phyloP scores from a whole-genome alignment of 2,888 invertebrate genomes.

The Neocrepidodera transversa region DNA sequence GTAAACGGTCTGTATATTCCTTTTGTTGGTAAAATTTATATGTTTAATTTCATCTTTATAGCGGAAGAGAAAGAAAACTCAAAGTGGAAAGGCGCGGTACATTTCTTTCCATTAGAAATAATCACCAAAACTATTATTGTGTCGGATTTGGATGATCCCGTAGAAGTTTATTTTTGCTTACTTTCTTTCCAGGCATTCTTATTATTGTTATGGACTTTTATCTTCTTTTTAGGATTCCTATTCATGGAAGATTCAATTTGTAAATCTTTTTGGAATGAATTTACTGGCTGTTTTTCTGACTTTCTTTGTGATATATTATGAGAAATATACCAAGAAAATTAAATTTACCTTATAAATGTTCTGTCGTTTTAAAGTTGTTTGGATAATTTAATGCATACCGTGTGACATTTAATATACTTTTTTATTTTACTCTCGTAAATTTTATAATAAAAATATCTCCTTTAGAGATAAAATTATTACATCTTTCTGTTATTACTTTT shows the following conservation, averaged over 20 bases:
- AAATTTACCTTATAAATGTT: no score
- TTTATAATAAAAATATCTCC: no score
- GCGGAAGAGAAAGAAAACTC: slow-evolving; percentile 11
- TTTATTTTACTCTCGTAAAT: not conserved
- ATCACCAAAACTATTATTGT: slow-evolving; percentile 29
- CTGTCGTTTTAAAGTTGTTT: slow-evolving; percentile 6
- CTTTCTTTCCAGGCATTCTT: slow-evolving; percentile 26
- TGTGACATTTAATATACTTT: slow-evolving; percentile 15
- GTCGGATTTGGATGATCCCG: slow-evolving; percentile 36
- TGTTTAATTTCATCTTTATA: slow-evolving; percentile 23
- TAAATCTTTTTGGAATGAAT: slow-evolving; percentile 19
- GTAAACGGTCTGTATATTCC: not conserved
- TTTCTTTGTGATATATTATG: no score
- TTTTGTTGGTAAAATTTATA: slow-evolving; percentile 16
- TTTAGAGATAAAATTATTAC: no score
- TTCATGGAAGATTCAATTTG: slow-evolving; percentile 29
- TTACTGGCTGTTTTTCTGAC: slow-evolving; percentile 14
- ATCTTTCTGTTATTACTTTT: no score
- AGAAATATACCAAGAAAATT: no score
- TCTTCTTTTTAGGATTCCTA: slow-evolving; percentile 20
- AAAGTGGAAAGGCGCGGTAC: slow-evolving; percentile 17
- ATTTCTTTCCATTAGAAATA: slow-evolving; percentile 25
- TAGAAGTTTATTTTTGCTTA: slow-evolving; percentile 36
- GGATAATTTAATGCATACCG: not conserved
- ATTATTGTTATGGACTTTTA: slow-evolving; percentile 33